phyloP scores from a whole-genome alignment of 2,888 invertebrate genomes.

The Sarcophaga caerulescens region DNA sequence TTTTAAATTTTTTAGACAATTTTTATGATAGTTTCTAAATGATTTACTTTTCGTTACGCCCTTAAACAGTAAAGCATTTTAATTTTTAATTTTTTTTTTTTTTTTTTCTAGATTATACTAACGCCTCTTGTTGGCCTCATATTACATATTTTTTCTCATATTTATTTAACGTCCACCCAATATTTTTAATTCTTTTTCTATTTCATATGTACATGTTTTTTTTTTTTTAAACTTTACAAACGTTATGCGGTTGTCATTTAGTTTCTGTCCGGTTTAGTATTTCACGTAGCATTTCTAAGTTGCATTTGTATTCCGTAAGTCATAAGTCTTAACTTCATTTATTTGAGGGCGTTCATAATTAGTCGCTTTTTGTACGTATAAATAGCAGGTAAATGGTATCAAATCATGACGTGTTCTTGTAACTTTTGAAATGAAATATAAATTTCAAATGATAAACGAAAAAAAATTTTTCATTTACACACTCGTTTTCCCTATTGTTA shows the following conservation, averaged over 20 bases:
- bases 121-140: too few relatives aligned
- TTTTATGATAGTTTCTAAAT: slow-evolving; percentile 24
- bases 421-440: too few relatives aligned
- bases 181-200: neutral
- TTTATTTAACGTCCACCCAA: neutral
- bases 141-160: neutral
- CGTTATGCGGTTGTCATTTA: too few relatives aligned
- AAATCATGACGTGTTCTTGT: too few relatives aligned
- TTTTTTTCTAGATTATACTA: too few relatives aligned
- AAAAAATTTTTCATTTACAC: too few relatives aligned
- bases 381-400: slow-evolving; percentile 10
- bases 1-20: neutral
- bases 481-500: too few relatives aligned
- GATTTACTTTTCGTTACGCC: slow-evolving; percentile 54
- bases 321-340: neutral
- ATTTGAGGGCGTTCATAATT: slow-evolving; percentile 56
- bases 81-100: neutral
- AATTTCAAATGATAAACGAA: too few relatives aligned
- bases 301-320: too few relatives aligned
- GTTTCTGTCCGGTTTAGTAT: too few relatives aligned
- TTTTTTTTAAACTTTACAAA: neutral
- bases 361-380: slow-evolving; percentile 24
- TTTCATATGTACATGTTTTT: too few relatives aligned
- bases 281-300: too few relatives aligned
- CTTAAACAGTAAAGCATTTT: slow-evolving; percentile 9